Conservation (phyloP, 2,113 vertebrate genomes). For the Chloropsis hardwickii region DNA sequence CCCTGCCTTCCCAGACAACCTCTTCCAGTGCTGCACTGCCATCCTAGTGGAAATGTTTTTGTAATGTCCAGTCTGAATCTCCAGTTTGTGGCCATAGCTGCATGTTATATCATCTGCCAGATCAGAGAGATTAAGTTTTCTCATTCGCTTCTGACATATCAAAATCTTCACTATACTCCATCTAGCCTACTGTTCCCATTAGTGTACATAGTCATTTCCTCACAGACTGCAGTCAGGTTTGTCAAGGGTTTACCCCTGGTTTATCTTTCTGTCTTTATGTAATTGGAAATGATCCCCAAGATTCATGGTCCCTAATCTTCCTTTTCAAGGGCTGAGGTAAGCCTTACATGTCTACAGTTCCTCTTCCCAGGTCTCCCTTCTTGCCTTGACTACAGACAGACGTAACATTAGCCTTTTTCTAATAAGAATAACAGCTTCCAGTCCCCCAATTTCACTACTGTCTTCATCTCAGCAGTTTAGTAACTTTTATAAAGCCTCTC, state of each 20-base stretch:
- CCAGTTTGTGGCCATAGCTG: not conserved
- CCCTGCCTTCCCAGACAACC: not conserved
- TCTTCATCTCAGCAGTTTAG: not conserved
- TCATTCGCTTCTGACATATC: not conserved
- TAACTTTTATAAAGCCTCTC: not conserved
- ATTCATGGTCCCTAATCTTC: not conserved
- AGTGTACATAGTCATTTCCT: not conserved
- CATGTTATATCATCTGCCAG: not conserved
- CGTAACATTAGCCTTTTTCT: not conserved
- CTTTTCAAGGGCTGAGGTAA: not conserved
- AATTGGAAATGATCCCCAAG: not conserved
- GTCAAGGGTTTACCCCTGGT: not conserved
- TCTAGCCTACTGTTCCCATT: not conserved
- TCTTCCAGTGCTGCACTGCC: not conserved
- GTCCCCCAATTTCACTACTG: not conserved
- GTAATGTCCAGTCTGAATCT: not conserved
- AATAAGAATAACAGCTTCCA: not conserved
- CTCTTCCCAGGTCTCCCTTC: not conserved
- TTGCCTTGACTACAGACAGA: not conserved
- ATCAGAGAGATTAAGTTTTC: not conserved
- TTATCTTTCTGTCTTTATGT: fast-evolving
- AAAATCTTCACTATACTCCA: not conserved
- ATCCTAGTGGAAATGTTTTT: not conserved
- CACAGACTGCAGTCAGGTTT: not conserved
- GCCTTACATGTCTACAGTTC: not conserved